Percentiles rank a stretch among this genome's conserved stretches.
Evolutionary conservation across 2,113 vertebrate genomes (phyloP).

Genomic region (Verasper variegatus): DNA sequence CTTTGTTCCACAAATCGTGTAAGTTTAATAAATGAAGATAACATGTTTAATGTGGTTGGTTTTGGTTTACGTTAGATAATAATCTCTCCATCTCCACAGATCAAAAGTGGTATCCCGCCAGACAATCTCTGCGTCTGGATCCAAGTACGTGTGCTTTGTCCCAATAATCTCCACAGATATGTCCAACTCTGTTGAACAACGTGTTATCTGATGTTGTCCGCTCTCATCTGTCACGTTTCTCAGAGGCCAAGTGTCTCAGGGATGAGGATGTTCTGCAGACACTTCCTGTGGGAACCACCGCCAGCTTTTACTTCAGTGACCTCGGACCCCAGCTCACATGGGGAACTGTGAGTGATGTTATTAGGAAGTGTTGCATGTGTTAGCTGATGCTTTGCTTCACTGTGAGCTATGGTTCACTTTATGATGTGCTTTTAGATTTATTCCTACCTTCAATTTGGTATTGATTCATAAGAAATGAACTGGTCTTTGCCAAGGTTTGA

Average conservation of each 20-base stretch:
- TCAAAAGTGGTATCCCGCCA: slow-evolving; percentile 92
- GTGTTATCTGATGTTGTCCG: neutral
- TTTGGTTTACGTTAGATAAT: neutral
- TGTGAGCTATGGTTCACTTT: neutral
- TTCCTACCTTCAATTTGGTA: neutral
- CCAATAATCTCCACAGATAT: neutral
- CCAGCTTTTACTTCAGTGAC: slow-evolving; percentile 93
- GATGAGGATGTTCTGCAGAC: slow-evolving; percentile 93
- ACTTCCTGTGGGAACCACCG: slow-evolving; percentile 94
- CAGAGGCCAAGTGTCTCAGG: slow-evolving; percentile 90
- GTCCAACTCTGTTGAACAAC: neutral
- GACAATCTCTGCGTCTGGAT: slow-evolving; percentile 91
- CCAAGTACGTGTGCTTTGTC: slow-evolving; percentile 85
- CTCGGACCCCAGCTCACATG: slow-evolving; percentile 95
- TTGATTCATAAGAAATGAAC: neutral
- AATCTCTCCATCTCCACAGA: slow-evolving; percentile 77
- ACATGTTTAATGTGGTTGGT: neutral
- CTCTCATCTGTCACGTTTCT: slow-evolving; percentile 25
- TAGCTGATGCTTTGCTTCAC: neutral
- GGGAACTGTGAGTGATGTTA: slow-evolving; percentile 89
- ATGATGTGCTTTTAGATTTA: neutral
- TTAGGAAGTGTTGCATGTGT: neutral
- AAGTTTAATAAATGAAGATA: slow-evolving; percentile 56
- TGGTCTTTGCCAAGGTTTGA: neutral
- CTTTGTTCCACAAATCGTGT: slow-evolving; percentile 92